phyloP scores from a whole-genome alignment of 1,140 invertebrate genomes.

The Aphidius ervi region DNA sequence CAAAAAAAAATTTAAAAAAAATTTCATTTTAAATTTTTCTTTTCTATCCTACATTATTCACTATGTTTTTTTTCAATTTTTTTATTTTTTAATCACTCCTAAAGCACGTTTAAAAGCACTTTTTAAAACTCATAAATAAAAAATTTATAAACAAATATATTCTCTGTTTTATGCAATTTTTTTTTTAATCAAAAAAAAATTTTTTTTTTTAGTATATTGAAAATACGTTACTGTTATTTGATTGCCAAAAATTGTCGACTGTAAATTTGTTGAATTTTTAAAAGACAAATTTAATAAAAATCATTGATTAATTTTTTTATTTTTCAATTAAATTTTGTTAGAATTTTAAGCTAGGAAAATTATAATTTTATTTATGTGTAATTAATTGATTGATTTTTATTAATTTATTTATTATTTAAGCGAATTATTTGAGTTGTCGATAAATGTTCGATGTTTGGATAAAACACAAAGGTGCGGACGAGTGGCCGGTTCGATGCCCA shows the following conservation, averaged over 20 bases:
- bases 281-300: no score
- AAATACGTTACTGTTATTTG: slow-evolving; percentile 15
- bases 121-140: no score
- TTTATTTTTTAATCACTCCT: no score
- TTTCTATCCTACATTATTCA: no score
- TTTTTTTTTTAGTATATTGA: slow-evolving; percentile 2
- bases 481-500: slow-evolving; percentile 41
- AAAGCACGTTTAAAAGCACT: no score
- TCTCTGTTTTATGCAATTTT: neutral
- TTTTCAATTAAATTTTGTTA: no score
- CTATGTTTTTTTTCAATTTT: no score
- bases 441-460: slow-evolving; percentile 11
- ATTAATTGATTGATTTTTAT: neutral
- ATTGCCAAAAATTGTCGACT: no score
- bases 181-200: neutral
- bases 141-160: neutral
- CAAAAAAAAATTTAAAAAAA: no score
- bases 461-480: slow-evolving; percentile 14
- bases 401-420: neutral
- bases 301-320: neutral
- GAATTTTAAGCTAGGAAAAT: no score
- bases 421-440: neutral
- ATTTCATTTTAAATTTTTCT: no score
- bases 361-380: neutral
- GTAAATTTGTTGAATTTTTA: no score